Conservation (phyloP, 2,113 vertebrate genomes). For the Acinonyx jubatus region DNA sequence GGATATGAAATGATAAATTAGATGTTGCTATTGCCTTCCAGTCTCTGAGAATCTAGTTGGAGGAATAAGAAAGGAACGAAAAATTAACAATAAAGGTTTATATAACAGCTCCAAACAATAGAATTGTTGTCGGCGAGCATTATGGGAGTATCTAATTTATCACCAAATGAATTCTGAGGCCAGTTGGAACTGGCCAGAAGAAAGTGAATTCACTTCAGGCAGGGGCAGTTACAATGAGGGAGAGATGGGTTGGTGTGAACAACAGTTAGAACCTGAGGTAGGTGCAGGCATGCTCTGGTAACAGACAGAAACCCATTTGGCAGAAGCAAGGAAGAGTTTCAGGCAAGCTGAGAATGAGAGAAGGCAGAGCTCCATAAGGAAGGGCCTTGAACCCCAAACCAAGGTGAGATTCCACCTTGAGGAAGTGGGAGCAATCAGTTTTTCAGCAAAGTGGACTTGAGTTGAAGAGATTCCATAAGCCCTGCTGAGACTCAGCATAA, state of each 20-base stretch:
- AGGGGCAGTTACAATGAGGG: neutral
- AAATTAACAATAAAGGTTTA: conserved; percentile 32
- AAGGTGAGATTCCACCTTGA: neutral
- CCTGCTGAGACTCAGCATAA: neutral
- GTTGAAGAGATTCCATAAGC: neutral
- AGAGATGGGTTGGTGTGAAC: neutral
- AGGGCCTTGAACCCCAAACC: neutral
- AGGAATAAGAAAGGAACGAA: conserved; percentile 16
- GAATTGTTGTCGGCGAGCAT: neutral
- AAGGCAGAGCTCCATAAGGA: neutral
- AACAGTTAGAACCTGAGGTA: neutral
- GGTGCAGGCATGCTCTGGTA: neutral
- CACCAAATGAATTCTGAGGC: conserved; percentile 14
- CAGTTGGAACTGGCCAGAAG: conserved; percentile 9
- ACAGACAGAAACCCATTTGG: neutral
- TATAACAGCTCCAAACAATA: neutral
- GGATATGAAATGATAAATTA: neutral
- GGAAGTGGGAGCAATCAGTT: neutral
- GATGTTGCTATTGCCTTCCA: neutral
- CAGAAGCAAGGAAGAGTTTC: neutral
- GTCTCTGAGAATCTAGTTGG: neutral
- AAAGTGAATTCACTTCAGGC: neutral
- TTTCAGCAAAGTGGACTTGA: neutral
- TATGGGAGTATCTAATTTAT: conserved; percentile 7
- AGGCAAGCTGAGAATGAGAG: neutral